Conservation (phyloP, 2,888 invertebrate genomes). For the Drosophila ustulata region DNA sequence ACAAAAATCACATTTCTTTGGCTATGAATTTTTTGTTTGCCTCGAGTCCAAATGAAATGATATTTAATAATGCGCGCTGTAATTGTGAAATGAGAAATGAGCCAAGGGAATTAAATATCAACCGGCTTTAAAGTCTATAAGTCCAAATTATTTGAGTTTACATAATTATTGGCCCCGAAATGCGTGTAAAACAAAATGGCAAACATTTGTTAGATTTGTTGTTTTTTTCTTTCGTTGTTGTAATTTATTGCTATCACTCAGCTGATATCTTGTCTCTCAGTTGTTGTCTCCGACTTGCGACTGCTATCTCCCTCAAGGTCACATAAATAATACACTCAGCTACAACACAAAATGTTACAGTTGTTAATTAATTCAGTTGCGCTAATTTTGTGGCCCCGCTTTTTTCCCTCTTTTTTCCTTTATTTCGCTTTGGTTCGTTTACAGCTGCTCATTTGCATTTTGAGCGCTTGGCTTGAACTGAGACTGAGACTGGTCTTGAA, state of each 20-base stretch:
- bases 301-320: constrained; percentile 68
- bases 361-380: constrained; percentile 79
- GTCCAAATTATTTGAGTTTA: constrained; percentile 40
- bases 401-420: constrained; percentile 31
- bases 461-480: constrained; percentile 29
- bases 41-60: constrained; percentile 52
- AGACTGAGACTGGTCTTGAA: constrained; percentile 33
- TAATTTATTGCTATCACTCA: constrained; percentile 55
- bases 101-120: constrained; percentile 16
- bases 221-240: not conserved
- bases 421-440: constrained; percentile 31
- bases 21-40: constrained; percentile 23
- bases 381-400: constrained; percentile 64
- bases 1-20: constrained; percentile 20
- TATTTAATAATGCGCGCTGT: constrained; percentile 63
- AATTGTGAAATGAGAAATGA: constrained; percentile 65
- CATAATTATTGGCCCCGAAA: constrained; percentile 58
- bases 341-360: constrained; percentile 60
- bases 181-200: constrained; percentile 49
- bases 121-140: constrained; percentile 13
- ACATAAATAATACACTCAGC: constrained; percentile 46
- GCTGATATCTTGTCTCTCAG: constrained; percentile 20
- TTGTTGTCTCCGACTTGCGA: constrained; percentile 9
- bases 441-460: constrained; percentile 63
- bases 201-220: constrained; percentile 35